Evolutionary conservation across 2,797 vertebrate genomes (phyloP).

Genomic region (Orestias chungarensis): DNA sequence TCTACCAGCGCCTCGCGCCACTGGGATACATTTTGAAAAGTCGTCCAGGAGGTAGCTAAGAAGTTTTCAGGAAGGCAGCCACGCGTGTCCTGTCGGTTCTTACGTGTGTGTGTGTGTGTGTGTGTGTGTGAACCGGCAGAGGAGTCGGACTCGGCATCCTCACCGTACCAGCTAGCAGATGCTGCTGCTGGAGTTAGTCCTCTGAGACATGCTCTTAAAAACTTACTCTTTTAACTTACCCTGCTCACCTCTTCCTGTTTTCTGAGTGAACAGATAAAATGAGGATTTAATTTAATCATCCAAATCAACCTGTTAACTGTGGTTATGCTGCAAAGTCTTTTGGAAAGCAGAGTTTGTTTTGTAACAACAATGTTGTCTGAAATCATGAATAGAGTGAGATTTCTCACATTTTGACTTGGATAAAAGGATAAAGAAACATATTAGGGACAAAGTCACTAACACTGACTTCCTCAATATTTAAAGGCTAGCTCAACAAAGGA

Average conservation of each 20-base stretch:
- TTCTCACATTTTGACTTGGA: not conserved
- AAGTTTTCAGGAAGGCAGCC: conserved; percentile 31
- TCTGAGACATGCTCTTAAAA: not conserved
- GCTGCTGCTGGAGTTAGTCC: not conserved
- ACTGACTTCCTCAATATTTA: no score
- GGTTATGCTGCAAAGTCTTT: no score
- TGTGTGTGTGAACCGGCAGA: not conserved
- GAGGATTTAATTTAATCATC: not conserved
- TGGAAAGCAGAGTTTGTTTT: no score
- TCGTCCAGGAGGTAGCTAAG: conserved; percentile 41
- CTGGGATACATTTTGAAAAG: conserved; percentile 43
- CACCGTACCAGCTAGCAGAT: not conserved
- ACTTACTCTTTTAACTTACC: no score
- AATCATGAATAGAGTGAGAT: not conserved
- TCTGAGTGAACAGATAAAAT: not conserved
- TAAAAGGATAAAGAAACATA: no score
- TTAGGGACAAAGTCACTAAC: no score
- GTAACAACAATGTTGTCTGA: not conserved
- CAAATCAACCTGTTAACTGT: no score
- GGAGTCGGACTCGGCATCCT: not conserved
- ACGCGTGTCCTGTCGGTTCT: conserved; percentile 29
- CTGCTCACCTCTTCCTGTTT: not conserved
- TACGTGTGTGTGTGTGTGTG: conserved; percentile 1
- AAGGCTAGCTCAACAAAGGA: no score
- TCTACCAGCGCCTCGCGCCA: conserved; percentile 4